Conservation (phyloP, 2,113 vertebrate genomes). For the Barbus barbus region DNA sequence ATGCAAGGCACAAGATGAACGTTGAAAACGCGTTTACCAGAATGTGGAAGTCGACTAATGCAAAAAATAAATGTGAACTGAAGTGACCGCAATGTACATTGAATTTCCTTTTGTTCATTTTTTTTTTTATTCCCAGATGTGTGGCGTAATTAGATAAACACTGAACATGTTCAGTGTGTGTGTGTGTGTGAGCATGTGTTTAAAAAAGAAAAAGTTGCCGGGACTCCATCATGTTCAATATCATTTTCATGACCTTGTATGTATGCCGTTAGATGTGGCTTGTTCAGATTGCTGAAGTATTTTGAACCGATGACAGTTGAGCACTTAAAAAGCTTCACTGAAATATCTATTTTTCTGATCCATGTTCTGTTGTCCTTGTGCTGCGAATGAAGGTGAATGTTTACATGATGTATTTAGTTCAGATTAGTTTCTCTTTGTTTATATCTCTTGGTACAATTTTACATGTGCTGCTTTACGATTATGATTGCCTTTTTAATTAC, state of each 20-base stretch:
- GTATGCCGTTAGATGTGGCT: conserved; percentile 67
- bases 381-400: conserved; percentile 72
- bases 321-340: conserved; percentile 68
- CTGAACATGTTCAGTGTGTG: conserved; percentile 49
- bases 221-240: conserved; percentile 46
- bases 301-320: conserved; percentile 56
- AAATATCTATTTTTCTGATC: conserved; percentile 49
- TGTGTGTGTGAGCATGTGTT: not conserved
- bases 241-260: conserved; percentile 62
- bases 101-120: conserved; percentile 56
- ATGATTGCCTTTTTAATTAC: conserved; percentile 77
- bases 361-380: conserved; percentile 31
- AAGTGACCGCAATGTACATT: conserved; percentile 58
- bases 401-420: conserved; percentile 69
- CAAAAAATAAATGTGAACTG: conserved; percentile 73
- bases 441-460: conserved; percentile 71
- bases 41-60: conserved; percentile 64
- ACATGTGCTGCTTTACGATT: conserved; percentile 76
- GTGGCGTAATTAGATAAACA: conserved; percentile 53
- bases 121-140: conserved; percentile 58
- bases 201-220: conserved; percentile 31
- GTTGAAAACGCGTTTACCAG: conserved; percentile 41
- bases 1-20: conserved; percentile 27
- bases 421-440: conserved; percentile 41
- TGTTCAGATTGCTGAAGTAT: conserved; percentile 64